Evolutionary conservation across 2,888 invertebrate genomes (phyloP).

Genomic region (Pyrrhosoma nymphula): DNA sequence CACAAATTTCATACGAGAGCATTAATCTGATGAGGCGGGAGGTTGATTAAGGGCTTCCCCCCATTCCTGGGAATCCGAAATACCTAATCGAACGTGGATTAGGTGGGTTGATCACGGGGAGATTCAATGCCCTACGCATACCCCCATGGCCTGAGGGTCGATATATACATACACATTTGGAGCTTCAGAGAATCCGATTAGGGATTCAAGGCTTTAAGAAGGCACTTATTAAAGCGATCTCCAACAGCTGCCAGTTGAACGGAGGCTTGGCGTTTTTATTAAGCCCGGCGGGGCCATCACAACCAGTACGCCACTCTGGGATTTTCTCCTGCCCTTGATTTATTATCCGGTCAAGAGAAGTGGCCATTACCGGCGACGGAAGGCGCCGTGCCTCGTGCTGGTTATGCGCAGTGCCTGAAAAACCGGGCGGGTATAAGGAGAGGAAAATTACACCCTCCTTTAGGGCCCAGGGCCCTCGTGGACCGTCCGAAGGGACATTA

Average conservation of each 20-base stretch:
- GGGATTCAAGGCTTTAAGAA: neutral
- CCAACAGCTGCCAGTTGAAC: neutral
- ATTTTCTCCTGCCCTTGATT: neutral
- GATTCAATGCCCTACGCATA: neutral
- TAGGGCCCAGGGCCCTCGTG: neutral
- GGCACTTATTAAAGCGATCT: slow-evolving; percentile 23
- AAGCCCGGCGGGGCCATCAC: slow-evolving; percentile 6
- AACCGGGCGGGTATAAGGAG: neutral
- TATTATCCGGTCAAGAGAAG: neutral
- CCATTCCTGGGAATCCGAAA: neutral
- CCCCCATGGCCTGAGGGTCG: neutral
- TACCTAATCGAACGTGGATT: neutral
- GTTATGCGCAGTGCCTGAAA: neutral
- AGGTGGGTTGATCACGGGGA: neutral
- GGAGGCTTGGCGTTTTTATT: neutral
- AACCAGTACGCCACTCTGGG: neutral
- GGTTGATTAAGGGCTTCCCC: neutral
- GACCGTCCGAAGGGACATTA: neutral
- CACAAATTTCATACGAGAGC: neutral
- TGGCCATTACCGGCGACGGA: neutral
- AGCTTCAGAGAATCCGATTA: slow-evolving; percentile 35
- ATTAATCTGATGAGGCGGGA: neutral
- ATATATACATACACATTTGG: neutral
- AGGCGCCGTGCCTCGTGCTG: neutral
- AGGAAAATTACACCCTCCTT: neutral